Base-by-base conservation (phyloP, 2,113 vertebrate species). In the Symphodus melops region DNA sequence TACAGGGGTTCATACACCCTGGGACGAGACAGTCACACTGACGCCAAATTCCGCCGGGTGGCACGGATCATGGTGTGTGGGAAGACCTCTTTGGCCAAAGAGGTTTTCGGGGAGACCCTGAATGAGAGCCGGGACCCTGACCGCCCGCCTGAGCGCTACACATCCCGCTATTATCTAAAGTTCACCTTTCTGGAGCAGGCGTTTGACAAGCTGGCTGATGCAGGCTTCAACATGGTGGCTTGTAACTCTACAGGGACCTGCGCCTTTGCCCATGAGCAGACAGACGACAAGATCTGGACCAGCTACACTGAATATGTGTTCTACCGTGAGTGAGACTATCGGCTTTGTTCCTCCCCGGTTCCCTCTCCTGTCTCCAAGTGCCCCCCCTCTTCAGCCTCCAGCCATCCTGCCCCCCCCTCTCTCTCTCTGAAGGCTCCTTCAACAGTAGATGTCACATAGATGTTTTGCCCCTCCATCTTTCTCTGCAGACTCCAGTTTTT, bases 251-350 rank as follows among this genome's bases (percentile, higher is more conserved):
- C 96, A 0, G 96, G 97, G 86, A 97, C 96, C 86, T 97, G 96
- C 89, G 95, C 96, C 83, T 97, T 96, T 68, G 95, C 96, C 90
- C 96, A 97, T 0, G 96, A 98, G 86, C 96, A 97, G 94, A 96
- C 96, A 25, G 97, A 98, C 3, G 96, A 98, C 96, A 97, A 97
- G 95, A 97, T 97, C 93, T 99, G 96, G 97, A 98, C 97, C 94
- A 97, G 96, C 94, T 98, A 98, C 94, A 98, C 96, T 82, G 97
- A 99, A 96, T 98, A 99, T 88, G 96, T 98, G 93, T 99, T 99
- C 94, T 97, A 97, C 92, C 96, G 96, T 96, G 96, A 98, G 95
- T 99, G 97, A 98, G 78, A 85, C 77, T 75, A 90, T 69, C 53
- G 82, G 81, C 89, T 83, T 79, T 90, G 81, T 48, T 84, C 64